Evolutionary conservation across 2,888 invertebrate species (phyloP), one percentile per base, ranked within the genome.

Genomic region (Brachypalpus laphriformis): DNA sequence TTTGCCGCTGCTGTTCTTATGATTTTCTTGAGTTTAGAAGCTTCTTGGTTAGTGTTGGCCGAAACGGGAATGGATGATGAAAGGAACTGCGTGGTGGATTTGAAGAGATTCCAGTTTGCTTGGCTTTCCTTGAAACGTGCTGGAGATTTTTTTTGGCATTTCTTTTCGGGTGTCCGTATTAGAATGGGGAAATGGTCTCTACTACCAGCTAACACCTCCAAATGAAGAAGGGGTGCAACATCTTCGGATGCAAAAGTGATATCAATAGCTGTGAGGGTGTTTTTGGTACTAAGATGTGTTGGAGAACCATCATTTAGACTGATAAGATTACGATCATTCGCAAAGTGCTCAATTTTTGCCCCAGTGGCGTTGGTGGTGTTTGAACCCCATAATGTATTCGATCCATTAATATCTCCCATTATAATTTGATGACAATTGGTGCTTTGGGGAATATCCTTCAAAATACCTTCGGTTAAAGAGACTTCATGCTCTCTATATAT

Each of bases 161-260:
- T 45, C 28, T 8, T 34, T 18, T 4, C n/a, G 7, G 45, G 18
- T 8, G 31, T 34, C 1, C 47, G 51, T 42, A 68, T 22, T 4
- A 68, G 7, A 8, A 68, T 68, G 1, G 54, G 68, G 4, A 68
- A 25, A 54, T 68, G 51, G 37, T 68, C 40, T 54, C 9, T 65
- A 49, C 49, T 47, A 6, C 22, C 34, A 37, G 14, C 6, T 14
- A 66, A 16, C 6, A 31, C 56, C 56, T 34, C 47, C 70, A 28
- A 57, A 11, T 20, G 16, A 1, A 61, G 11, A 6, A 61, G 2
- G n/a, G 8, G 40, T 8, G 31, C 31, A 31, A 31, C 1, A 31
- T 31, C 8, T 8, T 31, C 31, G 31, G 31, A 31, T 31, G 28
- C 61, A 5, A 47, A 18, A 8, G 51, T 20, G 3, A 16, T 28